These are phyloP conservation scores for Condylura cristata DNA, from an alignment of 2,113 vertebrate species.

Conservation along the genomic window DNA sequence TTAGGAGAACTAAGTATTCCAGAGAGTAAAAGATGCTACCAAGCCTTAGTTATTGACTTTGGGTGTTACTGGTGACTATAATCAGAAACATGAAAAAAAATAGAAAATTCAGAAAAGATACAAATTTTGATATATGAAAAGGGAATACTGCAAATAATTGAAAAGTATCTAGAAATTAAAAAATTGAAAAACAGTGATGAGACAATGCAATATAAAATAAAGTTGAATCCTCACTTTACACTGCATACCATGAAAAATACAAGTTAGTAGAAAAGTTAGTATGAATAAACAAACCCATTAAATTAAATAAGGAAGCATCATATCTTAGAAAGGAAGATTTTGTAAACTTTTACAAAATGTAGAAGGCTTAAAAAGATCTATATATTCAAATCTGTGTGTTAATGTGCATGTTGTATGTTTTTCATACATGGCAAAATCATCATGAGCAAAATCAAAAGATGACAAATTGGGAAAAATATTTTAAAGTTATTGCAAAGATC, in stretches of 20 bases:
- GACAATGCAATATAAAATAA: not conserved
- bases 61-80: not conserved
- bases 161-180: not conserved
- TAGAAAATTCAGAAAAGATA: not conserved
- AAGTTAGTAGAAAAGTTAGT: not conserved
- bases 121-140: not conserved
- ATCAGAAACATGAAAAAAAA: not conserved
- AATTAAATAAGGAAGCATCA: not conserved
- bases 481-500: not conserved
- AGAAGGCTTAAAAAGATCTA: not conserved
- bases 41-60: not conserved
- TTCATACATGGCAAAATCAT: not conserved
- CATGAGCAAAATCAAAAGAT: not conserved
- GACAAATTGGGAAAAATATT: not conserved
- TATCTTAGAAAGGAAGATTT: not conserved
- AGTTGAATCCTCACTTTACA: not conserved
- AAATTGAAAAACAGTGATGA: not conserved
- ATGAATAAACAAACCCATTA: not conserved
- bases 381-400: not conserved
- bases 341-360: not conserved
- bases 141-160: not conserved
- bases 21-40: not conserved
- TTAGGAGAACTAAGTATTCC: not conserved
- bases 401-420: not conserved
- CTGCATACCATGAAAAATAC: not conserved